These are phyloP conservation scores for Dipodomys stephensi DNA, from an alignment of 2,113 vertebrate genomes.

Conservation along the genomic window DNA sequence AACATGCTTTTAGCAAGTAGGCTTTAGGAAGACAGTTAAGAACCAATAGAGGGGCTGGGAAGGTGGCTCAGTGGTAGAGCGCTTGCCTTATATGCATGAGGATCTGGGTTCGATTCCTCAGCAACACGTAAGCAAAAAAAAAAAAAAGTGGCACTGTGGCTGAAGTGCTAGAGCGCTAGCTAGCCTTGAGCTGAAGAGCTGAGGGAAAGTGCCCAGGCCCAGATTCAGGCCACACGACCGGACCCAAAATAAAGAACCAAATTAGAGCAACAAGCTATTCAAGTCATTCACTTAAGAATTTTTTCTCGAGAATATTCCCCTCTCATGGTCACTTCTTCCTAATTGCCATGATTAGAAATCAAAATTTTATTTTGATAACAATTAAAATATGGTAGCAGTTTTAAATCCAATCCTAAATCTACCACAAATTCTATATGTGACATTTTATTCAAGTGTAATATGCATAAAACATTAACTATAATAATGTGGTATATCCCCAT, in stretches of 20 bases:
- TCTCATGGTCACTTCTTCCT: neutral
- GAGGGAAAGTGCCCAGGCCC: no score
- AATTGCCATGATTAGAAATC: neutral
- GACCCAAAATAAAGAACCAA: no score
- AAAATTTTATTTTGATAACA: slow-evolving; percentile 26
- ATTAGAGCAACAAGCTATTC: neutral
- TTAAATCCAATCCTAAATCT: neutral
- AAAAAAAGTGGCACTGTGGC: no score
- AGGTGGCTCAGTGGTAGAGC: no score
- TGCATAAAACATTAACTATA: neutral
- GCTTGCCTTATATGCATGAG: no score
- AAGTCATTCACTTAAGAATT: neutral
- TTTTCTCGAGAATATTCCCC: neutral
- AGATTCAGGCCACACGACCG: no score
- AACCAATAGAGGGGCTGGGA: no score
- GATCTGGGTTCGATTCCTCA: no score
- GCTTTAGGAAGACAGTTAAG: neutral
- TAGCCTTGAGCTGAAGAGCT: no score
- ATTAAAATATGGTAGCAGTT: neutral
- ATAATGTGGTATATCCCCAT: neutral
- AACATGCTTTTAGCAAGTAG: neutral
- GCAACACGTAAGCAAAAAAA: no score
- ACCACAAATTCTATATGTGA: neutral
- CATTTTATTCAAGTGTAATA: neutral
- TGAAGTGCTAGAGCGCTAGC: no score